Evolutionary conservation across 2,797 vertebrate genomes (phyloP).

Genomic region (Balearica regulorum): DNA sequence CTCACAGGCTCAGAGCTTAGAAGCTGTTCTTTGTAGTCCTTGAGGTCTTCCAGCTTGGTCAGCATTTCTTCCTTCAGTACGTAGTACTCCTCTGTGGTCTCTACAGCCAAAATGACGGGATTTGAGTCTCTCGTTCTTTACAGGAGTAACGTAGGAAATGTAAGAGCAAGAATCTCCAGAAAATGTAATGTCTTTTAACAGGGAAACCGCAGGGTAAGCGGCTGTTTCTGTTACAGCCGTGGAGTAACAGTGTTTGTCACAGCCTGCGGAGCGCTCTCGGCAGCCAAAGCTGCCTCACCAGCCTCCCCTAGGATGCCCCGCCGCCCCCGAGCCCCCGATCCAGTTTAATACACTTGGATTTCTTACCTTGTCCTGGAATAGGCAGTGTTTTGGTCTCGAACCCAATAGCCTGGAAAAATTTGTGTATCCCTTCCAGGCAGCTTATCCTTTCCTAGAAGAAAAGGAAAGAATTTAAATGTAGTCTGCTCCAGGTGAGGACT

Average conservation of each 20-base stretch:
- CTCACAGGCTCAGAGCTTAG: slow-evolving; percentile 82
- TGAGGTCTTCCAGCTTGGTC: slow-evolving; percentile 78
- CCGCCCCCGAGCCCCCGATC: neutral
- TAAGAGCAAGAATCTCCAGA: no score
- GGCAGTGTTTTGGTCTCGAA: slow-evolving; percentile 82
- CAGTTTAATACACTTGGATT: neutral
- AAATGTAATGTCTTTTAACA: accelerated
- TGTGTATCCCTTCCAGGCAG: slow-evolving; percentile 84
- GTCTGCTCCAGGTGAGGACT: neutral
- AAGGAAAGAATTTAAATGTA: neutral
- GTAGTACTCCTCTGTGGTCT: slow-evolving; percentile 85
- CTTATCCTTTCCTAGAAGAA: slow-evolving; percentile 85
- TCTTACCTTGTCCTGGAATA: slow-evolving; percentile 84
- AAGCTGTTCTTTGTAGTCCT: slow-evolving; percentile 78
- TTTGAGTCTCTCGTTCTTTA: neutral
- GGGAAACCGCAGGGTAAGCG: neutral
- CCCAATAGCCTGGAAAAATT: slow-evolving; percentile 88
- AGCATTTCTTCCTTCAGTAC: slow-evolving; percentile 79
- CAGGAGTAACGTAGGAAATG: accelerated
- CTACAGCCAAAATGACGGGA: neutral
- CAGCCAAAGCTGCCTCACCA: neutral
- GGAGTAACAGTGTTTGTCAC: neutral
- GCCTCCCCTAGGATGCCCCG: neutral
- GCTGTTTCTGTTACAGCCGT: neutral
- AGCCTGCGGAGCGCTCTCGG: neutral